phyloP scores from a whole-genome alignment of 2,888 invertebrate species.

The Seira musarum region DNA sequence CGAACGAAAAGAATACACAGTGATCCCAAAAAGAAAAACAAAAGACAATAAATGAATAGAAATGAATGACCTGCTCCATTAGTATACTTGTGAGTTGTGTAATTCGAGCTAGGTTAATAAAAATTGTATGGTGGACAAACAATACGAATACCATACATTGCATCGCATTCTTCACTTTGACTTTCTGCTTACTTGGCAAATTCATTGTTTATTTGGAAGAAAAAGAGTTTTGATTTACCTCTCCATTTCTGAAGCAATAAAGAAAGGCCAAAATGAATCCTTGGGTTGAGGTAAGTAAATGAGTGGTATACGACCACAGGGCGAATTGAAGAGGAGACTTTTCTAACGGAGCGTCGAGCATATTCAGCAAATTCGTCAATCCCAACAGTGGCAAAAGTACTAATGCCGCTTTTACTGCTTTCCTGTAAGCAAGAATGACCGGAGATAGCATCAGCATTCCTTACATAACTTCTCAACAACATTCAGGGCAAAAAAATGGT shows the following conservation, averaged over 20 bases:
- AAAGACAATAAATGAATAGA: too few relatives aligned
- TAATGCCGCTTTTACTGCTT: slow-evolving; percentile 85
- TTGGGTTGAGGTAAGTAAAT: slow-evolving; percentile 88
- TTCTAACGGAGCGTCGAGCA: slow-evolving; percentile 81
- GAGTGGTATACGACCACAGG: slow-evolving; percentile 84
- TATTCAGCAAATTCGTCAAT: slow-evolving; percentile 83
- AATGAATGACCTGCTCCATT: too few relatives aligned
- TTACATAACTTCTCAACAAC: background rate
- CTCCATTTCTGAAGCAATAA: slow-evolving; percentile 88
- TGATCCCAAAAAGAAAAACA: too few relatives aligned
- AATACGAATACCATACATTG: too few relatives aligned
- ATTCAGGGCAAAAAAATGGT: too few relatives aligned
- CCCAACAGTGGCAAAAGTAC: slow-evolving; percentile 86
- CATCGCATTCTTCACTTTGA: too few relatives aligned
- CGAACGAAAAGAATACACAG: too few relatives aligned
- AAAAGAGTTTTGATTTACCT: slow-evolving; percentile 76
- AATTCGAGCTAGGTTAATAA: too few relatives aligned
- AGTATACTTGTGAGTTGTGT: too few relatives aligned
- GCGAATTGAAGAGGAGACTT: slow-evolving; percentile 82
- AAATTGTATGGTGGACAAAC: too few relatives aligned
- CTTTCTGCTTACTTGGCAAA: slow-evolving; percentile 1
- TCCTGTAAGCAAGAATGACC: slow-evolving; percentile 74
- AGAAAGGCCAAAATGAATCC: slow-evolving; percentile 86
- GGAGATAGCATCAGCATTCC: background rate
- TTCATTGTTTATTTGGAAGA: too few relatives aligned